phyloP scores from a whole-genome alignment of 2,888 invertebrate genomes.

The Trissolcus japonicus region DNA sequence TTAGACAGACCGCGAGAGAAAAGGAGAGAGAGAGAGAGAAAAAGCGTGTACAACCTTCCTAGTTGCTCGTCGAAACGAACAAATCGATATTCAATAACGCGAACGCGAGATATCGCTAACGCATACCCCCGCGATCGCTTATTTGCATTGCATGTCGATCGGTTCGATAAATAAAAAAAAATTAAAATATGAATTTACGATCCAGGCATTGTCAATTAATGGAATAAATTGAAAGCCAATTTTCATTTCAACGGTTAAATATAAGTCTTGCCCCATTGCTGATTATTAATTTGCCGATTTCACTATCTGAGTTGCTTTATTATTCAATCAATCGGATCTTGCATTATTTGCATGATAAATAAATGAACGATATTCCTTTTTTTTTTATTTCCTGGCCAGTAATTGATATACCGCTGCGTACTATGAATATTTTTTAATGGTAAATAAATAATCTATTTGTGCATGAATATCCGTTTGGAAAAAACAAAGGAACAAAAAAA shows the following conservation, averaged over 20 bases:
- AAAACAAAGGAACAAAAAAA: no score
- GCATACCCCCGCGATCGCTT: slow-evolving; percentile 36
- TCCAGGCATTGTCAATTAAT: slow-evolving; percentile 35
- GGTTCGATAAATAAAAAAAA: slow-evolving; percentile 36
- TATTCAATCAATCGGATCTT: neutral
- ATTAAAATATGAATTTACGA: slow-evolving; percentile 46
- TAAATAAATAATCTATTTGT: no score
- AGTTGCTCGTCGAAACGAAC: slow-evolving; percentile 34
- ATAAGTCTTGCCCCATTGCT: neutral
- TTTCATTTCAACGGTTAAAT: slow-evolving; percentile 14
- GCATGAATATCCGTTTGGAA: no score
- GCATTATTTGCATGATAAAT: slow-evolving; percentile 1
- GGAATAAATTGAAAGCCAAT: slow-evolving; percentile 34
- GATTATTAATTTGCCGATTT: neutral
- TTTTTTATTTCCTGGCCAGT: no score
- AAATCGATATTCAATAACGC: slow-evolving; percentile 49
- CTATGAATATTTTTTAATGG: no score
- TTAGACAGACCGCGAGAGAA: slow-evolving; percentile 20
- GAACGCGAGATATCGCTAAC: slow-evolving; percentile 43
- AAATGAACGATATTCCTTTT: neutral
- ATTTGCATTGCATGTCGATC: slow-evolving; percentile 51
- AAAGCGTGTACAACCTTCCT: neutral
- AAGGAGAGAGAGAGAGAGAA: no score
- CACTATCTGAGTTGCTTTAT: no score
- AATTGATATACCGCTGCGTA: no score